Conservation (phyloP, 2,113 vertebrate genomes). For the Malurus melanocephalus region DNA sequence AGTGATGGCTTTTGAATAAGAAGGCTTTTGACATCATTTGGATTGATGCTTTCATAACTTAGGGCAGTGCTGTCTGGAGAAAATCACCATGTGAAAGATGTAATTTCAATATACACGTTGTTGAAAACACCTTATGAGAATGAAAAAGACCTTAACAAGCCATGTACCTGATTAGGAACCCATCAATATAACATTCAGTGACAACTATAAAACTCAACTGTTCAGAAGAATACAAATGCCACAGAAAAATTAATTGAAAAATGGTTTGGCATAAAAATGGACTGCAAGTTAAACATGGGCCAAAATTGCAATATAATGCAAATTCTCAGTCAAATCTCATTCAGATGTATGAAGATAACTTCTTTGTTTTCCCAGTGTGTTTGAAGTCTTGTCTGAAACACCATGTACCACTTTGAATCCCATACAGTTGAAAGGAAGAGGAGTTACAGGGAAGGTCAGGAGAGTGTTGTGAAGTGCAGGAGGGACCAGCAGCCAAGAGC, state of each 20-base stretch:
- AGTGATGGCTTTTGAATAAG: background rate
- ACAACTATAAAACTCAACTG: background rate
- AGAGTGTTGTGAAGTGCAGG: fast-evolving
- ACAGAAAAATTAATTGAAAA: background rate
- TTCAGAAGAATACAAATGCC: background rate
- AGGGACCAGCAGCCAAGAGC: background rate
- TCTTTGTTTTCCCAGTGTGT: background rate
- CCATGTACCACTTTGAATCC: fast-evolving
- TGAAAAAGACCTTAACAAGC: background rate
- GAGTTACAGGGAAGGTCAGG: background rate
- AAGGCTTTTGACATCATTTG: slow-evolving; percentile 12
- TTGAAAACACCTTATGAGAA: background rate
- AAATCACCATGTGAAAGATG: background rate
- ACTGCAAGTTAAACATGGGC: background rate
- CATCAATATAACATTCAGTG: background rate
- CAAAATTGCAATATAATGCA: background rate
- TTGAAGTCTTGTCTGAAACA: background rate
- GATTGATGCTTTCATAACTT: background rate
- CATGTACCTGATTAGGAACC: background rate
- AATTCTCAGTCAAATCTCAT: background rate
- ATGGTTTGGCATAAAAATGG: background rate
- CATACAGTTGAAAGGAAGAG: fast-evolving
- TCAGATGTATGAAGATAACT: background rate
- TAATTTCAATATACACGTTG: background rate
- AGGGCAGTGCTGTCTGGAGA: background rate